These are phyloP conservation scores for Pomatorhinus ruficollis DNA, from an alignment of 2,113 vertebrate species.

Conservation along the genomic window DNA sequence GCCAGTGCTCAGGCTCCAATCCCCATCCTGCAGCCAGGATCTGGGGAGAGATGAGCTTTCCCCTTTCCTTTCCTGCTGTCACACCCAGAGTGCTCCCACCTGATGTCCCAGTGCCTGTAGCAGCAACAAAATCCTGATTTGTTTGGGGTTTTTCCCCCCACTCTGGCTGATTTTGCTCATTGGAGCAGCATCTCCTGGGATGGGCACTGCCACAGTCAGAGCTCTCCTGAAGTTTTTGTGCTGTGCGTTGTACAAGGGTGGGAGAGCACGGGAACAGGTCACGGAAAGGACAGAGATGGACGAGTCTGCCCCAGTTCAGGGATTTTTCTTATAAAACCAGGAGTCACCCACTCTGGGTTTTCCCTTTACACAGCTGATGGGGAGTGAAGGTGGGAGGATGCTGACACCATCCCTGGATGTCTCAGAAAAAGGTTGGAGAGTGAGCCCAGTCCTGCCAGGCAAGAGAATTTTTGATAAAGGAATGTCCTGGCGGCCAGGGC, in stretches of 20 bases:
- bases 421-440: background rate
- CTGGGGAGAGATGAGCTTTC: background rate
- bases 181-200: background rate
- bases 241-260: accelerated
- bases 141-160: accelerated
- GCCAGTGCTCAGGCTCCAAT: background rate
- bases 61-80: background rate
- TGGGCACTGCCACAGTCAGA: accelerated
- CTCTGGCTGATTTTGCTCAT: background rate
- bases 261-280: background rate
- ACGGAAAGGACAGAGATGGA: background rate
- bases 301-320: background rate
- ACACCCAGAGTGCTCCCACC: background rate
- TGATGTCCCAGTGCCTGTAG: background rate
- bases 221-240: background rate
- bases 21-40: background rate
- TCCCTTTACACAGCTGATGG: background rate
- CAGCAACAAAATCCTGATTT: background rate
- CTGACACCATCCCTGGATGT: accelerated
- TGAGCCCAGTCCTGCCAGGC: accelerated
- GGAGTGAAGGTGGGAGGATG: background rate
- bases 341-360: background rate
- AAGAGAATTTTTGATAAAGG: background rate
- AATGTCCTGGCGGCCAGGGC: background rate
- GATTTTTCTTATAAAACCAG: background rate